phyloP scores from a whole-genome alignment of 2,888 invertebrate species.

The Psococerastis gibbosa region DNA sequence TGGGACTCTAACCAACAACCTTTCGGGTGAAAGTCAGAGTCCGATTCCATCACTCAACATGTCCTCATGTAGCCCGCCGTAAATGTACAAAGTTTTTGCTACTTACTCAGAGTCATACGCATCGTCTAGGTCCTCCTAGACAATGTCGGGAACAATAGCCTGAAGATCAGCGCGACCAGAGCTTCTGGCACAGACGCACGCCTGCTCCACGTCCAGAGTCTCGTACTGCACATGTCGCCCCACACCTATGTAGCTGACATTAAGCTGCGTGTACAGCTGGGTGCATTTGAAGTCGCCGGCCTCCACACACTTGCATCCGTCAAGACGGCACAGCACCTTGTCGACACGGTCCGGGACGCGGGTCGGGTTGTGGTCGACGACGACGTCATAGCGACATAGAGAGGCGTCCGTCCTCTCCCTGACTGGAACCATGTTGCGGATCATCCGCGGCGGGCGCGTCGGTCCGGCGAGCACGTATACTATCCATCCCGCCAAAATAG shows the following conservation, averaged over 20 bases:
- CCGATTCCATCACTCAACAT: no score
- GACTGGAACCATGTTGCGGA: neutral
- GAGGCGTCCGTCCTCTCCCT: slow-evolving; percentile 5
- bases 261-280: slow-evolving; percentile 14
- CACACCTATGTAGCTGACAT: slow-evolving; percentile 11
- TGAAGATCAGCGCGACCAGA: neutral
- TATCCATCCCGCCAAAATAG: no score
- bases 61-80: no score
- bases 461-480: no score
- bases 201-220: neutral
- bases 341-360: slow-evolving; percentile 1
- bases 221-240: slow-evolving; percentile 1
- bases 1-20: no score
- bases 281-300: slow-evolving; percentile 13
- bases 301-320: slow-evolving; percentile 13
- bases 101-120: no score
- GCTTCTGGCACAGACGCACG: slow-evolving; percentile 1
- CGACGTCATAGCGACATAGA: neutral
- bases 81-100: no score
- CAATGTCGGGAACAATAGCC: neutral
- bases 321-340: neutral
- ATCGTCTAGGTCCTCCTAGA: no score
- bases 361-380: neutral
- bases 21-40: no score
- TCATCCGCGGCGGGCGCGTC: no score